Conservation (phyloP, 2,888 invertebrate genomes). For the Diarsia dahlii region DNA sequence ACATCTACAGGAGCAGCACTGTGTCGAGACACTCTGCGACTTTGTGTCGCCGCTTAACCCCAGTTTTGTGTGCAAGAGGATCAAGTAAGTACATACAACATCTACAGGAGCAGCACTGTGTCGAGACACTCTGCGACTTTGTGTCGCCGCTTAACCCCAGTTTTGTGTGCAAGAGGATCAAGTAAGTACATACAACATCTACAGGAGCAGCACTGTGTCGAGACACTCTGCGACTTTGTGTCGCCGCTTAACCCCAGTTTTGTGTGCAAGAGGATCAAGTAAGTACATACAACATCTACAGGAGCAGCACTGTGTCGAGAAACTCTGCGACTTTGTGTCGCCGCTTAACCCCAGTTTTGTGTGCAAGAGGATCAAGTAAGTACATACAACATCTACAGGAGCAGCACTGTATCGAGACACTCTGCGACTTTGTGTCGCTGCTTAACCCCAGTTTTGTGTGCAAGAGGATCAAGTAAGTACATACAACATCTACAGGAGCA, state of each 20-base stretch:
- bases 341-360: slow-evolving; percentile 96
- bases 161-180: slow-evolving; percentile 94
- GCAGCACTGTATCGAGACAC: slow-evolving; percentile 93
- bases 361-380: slow-evolving; percentile 94
- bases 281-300: slow-evolving; percentile 93
- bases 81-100: slow-evolving; percentile 94
- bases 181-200: slow-evolving; percentile 93
- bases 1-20: slow-evolving; percentile 93
- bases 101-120: slow-evolving; percentile 93
- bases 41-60: slow-evolving; percentile 97
- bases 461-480: slow-evolving; percentile 93
- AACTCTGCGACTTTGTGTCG: slow-evolving; percentile 93
- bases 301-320: slow-evolving; percentile 93
- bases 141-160: slow-evolving; percentile 97
- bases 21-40: slow-evolving; percentile 93
- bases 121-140: slow-evolving; percentile 93
- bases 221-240: slow-evolving; percentile 93
- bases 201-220: slow-evolving; percentile 93
- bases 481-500: slow-evolving; percentile 93
- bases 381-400: slow-evolving; percentile 93
- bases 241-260: slow-evolving; percentile 97
- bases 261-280: slow-evolving; percentile 94
- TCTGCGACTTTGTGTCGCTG: slow-evolving; percentile 94
- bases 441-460: slow-evolving; percentile 96
- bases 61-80: slow-evolving; percentile 94